Evolutionary conservation across 2,797 vertebrate genomes (phyloP).

Genomic region (Siniperca obscura): DNA sequence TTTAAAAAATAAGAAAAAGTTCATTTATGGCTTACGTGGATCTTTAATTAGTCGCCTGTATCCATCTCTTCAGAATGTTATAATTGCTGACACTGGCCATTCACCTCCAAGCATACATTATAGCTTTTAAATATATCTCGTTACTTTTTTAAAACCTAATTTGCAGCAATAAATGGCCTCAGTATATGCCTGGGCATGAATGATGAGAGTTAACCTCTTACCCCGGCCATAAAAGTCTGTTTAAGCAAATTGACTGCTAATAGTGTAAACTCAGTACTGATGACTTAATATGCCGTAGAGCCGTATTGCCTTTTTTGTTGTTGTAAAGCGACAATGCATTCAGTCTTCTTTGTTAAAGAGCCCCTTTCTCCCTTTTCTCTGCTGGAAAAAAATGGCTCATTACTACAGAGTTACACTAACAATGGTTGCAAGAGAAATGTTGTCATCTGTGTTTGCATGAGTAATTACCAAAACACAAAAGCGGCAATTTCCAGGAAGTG

Average conservation of each 20-base stretch:
- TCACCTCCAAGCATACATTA: slow-evolving; percentile 66
- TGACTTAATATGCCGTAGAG: slow-evolving; percentile 52
- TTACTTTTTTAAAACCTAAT: slow-evolving; percentile 55
- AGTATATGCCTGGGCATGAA: slow-evolving; percentile 61
- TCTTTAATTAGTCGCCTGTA: slow-evolving; percentile 8
- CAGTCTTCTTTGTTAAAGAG: slow-evolving; percentile 25
- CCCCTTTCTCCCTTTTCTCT: slow-evolving; percentile 18
- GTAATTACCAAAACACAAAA: slow-evolving; percentile 70
- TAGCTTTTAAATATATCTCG: slow-evolving; percentile 58
- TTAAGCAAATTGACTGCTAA: slow-evolving; percentile 64
- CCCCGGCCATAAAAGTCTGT: slow-evolving; percentile 52
- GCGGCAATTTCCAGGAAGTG: slow-evolving; percentile 64
- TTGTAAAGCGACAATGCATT: slow-evolving; percentile 29
- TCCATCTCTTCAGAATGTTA: slow-evolving; percentile 18
- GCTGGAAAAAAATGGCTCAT: slow-evolving; percentile 36
- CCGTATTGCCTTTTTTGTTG: slow-evolving; percentile 18
- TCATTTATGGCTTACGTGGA: background rate
- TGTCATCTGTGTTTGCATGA: slow-evolving; percentile 61
- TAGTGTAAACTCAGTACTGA: slow-evolving; percentile 59
- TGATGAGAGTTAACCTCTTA: slow-evolving; percentile 69
- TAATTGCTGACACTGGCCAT: slow-evolving; percentile 44
- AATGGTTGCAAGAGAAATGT: slow-evolving; percentile 50
- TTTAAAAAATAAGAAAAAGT: background rate
- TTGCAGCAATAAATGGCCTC: slow-evolving; percentile 49
- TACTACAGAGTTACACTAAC: slow-evolving; percentile 46